phyloP scores from a whole-genome alignment of 2,797 vertebrate genomes.

The Poecilia gillii region DNA sequence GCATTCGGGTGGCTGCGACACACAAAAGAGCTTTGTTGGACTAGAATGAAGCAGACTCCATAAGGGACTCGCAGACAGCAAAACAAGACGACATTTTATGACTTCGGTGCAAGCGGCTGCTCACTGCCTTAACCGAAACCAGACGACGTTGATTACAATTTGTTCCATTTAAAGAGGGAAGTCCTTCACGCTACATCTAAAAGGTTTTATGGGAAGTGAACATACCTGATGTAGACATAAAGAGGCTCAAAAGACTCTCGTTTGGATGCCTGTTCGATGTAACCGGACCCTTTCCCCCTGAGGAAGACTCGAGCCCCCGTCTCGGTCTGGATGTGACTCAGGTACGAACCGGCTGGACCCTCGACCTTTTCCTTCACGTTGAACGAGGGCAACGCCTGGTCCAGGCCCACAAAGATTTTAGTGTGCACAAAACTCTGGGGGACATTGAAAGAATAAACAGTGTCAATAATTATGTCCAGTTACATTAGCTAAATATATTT shows the following conservation, averaged over 20 bases:
- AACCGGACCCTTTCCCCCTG: slow-evolving; percentile 83
- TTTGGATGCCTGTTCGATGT: slow-evolving; percentile 86
- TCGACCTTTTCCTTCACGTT: slow-evolving; percentile 85
- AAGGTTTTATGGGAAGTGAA: not conserved
- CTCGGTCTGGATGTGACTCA: slow-evolving; percentile 85
- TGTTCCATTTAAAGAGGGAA: not conserved
- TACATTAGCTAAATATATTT: not conserved
- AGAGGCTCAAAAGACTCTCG: slow-evolving; percentile 86
- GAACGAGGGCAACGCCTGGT: slow-evolving; percentile 78
- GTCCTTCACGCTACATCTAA: no score
- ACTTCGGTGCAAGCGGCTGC: not conserved
- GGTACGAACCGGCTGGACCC: slow-evolving; percentile 81
- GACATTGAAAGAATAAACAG: not conserved
- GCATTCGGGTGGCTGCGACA: slow-evolving; percentile 82
- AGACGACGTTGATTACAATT: not conserved
- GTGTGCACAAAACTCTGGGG: slow-evolving; percentile 85
- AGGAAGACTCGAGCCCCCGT: slow-evolving; percentile 85
- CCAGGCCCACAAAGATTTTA: slow-evolving; percentile 87
- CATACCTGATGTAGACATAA: slow-evolving; percentile 86
- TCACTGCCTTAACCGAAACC: not conserved
- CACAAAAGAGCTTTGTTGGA: slow-evolving; percentile 21
- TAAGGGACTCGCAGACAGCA: not conserved
- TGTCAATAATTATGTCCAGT: not conserved
- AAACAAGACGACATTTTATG: not conserved
- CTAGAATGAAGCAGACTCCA: slow-evolving; percentile 4